These are phyloP conservation scores for Brachionus manjavacas DNA, from an alignment of 1,140 invertebrate genomes.

Conservation along the genomic window DNA sequence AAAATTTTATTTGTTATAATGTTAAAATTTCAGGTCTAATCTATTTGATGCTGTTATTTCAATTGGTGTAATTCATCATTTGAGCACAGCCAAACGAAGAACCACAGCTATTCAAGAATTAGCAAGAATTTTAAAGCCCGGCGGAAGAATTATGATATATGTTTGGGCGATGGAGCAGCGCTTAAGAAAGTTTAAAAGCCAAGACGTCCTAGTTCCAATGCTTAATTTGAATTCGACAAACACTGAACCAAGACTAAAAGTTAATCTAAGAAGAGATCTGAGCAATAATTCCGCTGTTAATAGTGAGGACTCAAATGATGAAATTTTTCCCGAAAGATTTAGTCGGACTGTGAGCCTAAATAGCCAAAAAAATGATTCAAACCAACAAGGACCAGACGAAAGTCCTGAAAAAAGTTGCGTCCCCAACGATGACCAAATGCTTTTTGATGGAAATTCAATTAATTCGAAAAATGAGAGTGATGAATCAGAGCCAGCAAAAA, in stretches of 20 bases:
- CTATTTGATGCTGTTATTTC: constrained; percentile 89
- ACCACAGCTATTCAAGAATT: constrained; percentile 78
- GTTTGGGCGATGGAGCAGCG: constrained; percentile 95
- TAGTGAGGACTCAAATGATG: constrained; percentile 44
- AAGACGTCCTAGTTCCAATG: constrained; percentile 93
- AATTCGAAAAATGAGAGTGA: background rate
- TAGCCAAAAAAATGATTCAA: background rate
- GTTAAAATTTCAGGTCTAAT: constrained; percentile 80
- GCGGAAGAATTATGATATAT: constrained; percentile 82
- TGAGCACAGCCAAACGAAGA: constrained; percentile 79
- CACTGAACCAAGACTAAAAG: background rate
- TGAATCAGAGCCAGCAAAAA: background rate
- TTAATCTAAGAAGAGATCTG: constrained; percentile 27
- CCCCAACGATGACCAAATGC: background rate
- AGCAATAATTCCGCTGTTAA: constrained; percentile 39
- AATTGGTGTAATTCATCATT: constrained; percentile 89
- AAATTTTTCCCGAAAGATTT: constrained; percentile 25
- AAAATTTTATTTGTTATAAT: constrained; percentile 62
- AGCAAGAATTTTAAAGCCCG: constrained; percentile 77
- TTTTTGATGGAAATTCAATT: background rate
- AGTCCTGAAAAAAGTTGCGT: background rate
- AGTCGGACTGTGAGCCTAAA: background rate
- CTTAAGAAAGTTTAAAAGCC: constrained; percentile 77
- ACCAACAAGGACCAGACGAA: background rate
- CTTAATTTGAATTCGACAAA: constrained; percentile 58